Base-by-base conservation (phyloP, 1,140 invertebrate species). In the Zelostemma sp. region DNA sequence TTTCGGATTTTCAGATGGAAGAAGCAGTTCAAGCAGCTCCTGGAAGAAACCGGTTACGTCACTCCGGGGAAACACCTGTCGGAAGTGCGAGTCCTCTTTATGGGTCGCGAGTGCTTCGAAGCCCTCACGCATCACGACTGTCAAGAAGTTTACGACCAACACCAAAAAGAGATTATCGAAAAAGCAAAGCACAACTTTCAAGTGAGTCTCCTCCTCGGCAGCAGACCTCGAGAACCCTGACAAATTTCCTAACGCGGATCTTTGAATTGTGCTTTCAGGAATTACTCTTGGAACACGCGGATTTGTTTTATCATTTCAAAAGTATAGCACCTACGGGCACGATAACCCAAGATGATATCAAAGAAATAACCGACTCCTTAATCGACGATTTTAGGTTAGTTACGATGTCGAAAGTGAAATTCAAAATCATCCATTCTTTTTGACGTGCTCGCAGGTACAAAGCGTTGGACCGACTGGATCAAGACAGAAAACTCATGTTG, bases 51-150 rank as follows among this genome's bases (percentile, higher is more conserved):
- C 1, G 94, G 95, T 0, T 97, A 97, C 80, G 95, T 98, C 15
- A 94, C 93, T 9, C 95, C 96, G 6, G 97, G 97, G 3, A 97
- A 98, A 85, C 90, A 93, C 72, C 86, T 99, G 53, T 92, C 93
- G 1, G 97, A 99, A 86, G 94, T 98, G 21, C 88, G 95, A 67
- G 95, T 98, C 5, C 87, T 97, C 33, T 96, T 99, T 79, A 94
- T 97, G 91, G 97, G 96, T 0, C 89, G 96, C 19, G 96, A 98
- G 80, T 97, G 96, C 78, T 98, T 96, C 81, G 95, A 97, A 83
- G 92, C 93, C 0, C 87, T 99, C 16, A 91, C 93, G 0, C 95
- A 97, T 77, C 89, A 92, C 45, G 96, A 98, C 80, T 93, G 96
- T 76, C 91, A 95, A 77, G 89, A 94, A 73, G 97, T 99, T 73